Conservation (phyloP, 2,888 invertebrate genomes). For the Spilosoma lubricipeda region DNA sequence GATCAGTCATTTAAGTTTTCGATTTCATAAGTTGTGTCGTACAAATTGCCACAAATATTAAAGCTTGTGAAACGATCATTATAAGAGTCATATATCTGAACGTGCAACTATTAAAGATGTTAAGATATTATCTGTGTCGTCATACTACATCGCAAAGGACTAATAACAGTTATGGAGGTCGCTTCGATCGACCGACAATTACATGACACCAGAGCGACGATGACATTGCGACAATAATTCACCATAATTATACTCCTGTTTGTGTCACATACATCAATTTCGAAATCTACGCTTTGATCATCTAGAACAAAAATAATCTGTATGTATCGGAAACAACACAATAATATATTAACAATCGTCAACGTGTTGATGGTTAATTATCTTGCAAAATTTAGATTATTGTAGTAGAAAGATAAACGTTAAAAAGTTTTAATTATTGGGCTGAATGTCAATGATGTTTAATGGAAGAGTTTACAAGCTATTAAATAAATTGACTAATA, state of each 20-base stretch:
- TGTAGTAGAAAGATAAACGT: conserved; percentile 23
- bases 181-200: conserved; percentile 70
- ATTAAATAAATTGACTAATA: conserved; percentile 27
- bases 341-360: conserved; percentile 53
- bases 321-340: conserved; percentile 50
- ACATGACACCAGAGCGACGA: conserved; percentile 62
- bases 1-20: not conserved
- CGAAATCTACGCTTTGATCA: conserved; percentile 51
- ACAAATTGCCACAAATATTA: conserved; percentile 15
- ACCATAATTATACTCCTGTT: conserved; percentile 68
- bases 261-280: conserved; percentile 56
- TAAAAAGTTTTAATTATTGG: conserved; percentile 18
- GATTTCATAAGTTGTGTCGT: conserved; percentile 17
- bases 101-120: conserved; percentile 42
- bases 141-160: conserved; percentile 58
- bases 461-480: conserved; percentile 25
- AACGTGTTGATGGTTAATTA: conserved; percentile 39
- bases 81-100: conserved; percentile 36
- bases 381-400: conserved; percentile 45
- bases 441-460: conserved; percentile 28
- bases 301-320: conserved; percentile 45
- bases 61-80: conserved; percentile 28
- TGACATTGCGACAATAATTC: conserved; percentile 67
- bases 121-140: conserved; percentile 57
- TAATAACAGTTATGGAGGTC: conserved; percentile 65